Base-by-base conservation (phyloP, 1,140 invertebrate genomes). In the Aricia agestis region DNA sequence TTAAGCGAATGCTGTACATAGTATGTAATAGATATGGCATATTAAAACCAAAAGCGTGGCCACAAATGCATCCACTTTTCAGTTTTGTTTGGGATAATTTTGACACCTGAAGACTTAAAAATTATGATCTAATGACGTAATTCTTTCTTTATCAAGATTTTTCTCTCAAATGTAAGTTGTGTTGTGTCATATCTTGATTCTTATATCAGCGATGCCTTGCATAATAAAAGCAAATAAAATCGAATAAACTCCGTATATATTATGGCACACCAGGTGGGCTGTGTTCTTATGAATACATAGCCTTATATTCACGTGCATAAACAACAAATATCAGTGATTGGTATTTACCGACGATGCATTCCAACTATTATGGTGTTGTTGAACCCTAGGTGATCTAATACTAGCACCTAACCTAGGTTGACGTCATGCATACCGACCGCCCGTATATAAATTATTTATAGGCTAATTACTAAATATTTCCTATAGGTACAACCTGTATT, bases 351-450 rank as follows among this genome's bases (percentile, higher is more conserved):
- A 59, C 58, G 58, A 63, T 63, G 59, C 59, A 63, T 63, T 63
- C 59, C 59, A 63, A 18, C 59, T 19, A 70, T 68, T 52, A 75
- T 66, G 68, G 71, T 75, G 71, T 75, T 75, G 71, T 70, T 75
- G 74, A 75, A 73, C 74, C 69, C 69, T 70, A 70, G 59, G 15
- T 63, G 59, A 63, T 63, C 67, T 70, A 70, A 71, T 72, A 72
- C 71, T 75, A 70, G 72, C 65, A 70, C 59, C 70, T 72, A 63
- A 63, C 59, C 42, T 68, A 41, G 69, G 66, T 66, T 72, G 65
- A 75, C 68, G 71, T 69, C 68, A 73, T 63, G 18, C 10, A 63
- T 18, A 18, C 17, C 18, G 18, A 25, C 1, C 59, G 59, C 59
- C 59, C 59, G 59, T 63, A 63, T 59, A 59, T 63, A 63, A n/a